These are phyloP conservation scores for Eupithecia inturbata DNA, from an alignment of 2,888 invertebrate species.

Conservation along the genomic window DNA sequence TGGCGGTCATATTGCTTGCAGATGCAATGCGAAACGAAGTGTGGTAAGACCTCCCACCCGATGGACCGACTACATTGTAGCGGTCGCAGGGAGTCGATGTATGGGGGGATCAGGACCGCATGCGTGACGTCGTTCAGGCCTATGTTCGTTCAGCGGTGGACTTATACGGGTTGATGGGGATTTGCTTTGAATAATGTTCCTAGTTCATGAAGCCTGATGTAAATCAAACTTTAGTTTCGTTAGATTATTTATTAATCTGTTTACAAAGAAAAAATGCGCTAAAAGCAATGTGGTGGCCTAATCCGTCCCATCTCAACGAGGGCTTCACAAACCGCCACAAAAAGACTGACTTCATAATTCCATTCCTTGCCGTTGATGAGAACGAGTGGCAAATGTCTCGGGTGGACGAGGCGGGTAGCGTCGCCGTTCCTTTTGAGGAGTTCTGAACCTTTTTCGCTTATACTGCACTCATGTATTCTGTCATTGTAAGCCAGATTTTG, in stretches of 20 bases:
- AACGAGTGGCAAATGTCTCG: neutral
- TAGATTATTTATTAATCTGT: neutral
- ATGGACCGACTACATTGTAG: neutral
- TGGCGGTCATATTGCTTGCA: no score
- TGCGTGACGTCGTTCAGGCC: neutral
- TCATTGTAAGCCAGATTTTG: rapidly evolving
- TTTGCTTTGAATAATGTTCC: no score
- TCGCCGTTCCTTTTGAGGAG: neutral
- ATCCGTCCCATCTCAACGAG: neutral
- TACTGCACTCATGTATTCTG: neutral
- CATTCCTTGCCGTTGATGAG: neutral
- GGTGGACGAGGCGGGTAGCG: neutral
- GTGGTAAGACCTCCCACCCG: neutral
- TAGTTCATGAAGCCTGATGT: neutral
- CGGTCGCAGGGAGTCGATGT: neutral
- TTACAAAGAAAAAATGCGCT: neutral
- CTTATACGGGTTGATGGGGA: neutral
- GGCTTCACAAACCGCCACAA: neutral
- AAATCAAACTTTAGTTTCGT: neutral
- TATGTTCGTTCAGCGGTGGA: neutral
- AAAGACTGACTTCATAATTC: neutral
- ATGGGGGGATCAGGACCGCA: neutral
- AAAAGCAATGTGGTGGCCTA: neutral
- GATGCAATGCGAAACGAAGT: neutral
- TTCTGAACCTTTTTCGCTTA: neutral